Evolutionary conservation across 2,888 invertebrate genomes (phyloP), one percentile per base, ranked within the genome.

Genomic region (Lordiphosa fenestrarum): DNA sequence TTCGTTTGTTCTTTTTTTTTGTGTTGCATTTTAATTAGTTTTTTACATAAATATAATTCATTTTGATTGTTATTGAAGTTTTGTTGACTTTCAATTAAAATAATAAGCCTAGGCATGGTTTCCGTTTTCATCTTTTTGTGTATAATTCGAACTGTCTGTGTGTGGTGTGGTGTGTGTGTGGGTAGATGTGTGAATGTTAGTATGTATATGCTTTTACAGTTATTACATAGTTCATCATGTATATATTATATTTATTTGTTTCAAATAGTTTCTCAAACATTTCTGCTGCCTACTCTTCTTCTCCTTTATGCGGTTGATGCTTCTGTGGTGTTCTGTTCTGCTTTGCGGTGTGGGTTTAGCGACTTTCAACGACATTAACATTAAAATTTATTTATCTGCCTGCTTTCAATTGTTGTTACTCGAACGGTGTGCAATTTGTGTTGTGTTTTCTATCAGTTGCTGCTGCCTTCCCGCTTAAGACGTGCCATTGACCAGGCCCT

Each of bases 401-500:
- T 67, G 69, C 69, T 59, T 33, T 33, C n/a, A 15, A 48, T 68
- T 63, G 19, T 36, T 38, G 23, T 59, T 61, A 38, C 49, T 53
- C 61, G 60, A 72, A 80, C 61, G 49, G 67, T 70, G 70, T 65
- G 70, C 67, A 69, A 56, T 67, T 54, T 44, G 57, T 63, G 42
- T 53, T 52, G 35, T 54, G 35, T 54, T 12, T 36, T 57, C 46
- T 58, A 42, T 50, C 60, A 48, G 59, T 53, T 56, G 51, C 38
- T 48, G 42, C 37, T 53, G 53, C 40, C 25, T 25, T 39, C 6
- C 39, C 30, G 21, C 36, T 87, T 89, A 89, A 86, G 89, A 89
- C 72, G 89, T 89, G 72, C 89, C 89, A 78, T 89, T 89, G 58
- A 89, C 89, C 71, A 89, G 78, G 54, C 88, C 76, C 68, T 89